Evolutionary conservation across 2,113 vertebrate species (phyloP).

Genomic region (Chelonoidis abingdonii): DNA sequence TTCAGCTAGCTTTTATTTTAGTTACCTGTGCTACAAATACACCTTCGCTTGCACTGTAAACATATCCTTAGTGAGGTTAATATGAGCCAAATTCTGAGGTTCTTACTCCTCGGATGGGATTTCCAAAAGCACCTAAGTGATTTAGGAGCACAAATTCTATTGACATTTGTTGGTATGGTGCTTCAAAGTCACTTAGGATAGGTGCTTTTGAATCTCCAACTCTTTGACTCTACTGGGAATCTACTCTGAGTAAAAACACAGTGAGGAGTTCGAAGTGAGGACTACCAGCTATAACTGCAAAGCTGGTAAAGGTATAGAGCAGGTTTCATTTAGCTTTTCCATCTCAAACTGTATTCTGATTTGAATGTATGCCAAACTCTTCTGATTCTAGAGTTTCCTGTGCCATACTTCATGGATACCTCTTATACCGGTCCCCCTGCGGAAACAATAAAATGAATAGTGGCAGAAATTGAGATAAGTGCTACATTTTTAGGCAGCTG

Average conservation of each 20-base stretch:
- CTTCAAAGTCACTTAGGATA: neutral
- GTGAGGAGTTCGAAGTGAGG: neutral
- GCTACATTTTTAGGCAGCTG: slow-evolving; percentile 8
- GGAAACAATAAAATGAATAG: neutral
- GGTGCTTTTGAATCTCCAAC: neutral
- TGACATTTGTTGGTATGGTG: neutral
- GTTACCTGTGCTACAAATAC: neutral
- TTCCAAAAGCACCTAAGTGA: neutral
- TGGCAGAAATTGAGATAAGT: neutral
- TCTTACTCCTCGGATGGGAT: neutral
- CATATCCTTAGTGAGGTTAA: neutral
- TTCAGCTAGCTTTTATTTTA: too few relatives aligned
- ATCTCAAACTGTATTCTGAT: neutral
- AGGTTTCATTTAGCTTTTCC: neutral
- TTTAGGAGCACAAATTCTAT: neutral
- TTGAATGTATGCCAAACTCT: neutral
- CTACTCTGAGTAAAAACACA: neutral
- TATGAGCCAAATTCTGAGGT: neutral
- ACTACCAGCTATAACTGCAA: neutral
- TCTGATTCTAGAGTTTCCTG: neutral
- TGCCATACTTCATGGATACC: neutral
- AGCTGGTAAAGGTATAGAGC: neutral
- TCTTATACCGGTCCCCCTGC: neutral
- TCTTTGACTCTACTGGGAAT: neutral
- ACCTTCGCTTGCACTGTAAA: neutral